phyloP scores from a whole-genome alignment of 2,888 invertebrate genomes.

The Ophion obscuratus region DNA sequence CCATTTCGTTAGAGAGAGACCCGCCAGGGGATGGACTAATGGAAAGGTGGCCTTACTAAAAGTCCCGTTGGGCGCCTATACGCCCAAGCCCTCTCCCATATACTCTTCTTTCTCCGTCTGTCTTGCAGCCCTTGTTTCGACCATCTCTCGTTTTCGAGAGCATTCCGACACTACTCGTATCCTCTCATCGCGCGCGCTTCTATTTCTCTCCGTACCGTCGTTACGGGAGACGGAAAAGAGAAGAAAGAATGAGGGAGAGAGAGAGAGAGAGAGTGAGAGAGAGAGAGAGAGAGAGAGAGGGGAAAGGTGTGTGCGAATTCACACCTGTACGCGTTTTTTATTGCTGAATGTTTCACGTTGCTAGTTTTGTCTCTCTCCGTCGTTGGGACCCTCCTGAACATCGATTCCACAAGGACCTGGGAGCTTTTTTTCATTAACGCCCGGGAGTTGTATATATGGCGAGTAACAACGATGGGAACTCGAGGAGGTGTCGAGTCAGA shows the following conservation, averaged over 20 bases:
- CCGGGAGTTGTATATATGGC: conserved; percentile 28
- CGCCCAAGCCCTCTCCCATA: conserved; percentile 32
- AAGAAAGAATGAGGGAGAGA: no score
- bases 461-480: conserved; percentile 50
- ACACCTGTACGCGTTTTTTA: conserved; percentile 54
- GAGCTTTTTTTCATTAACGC: conserved; percentile 66
- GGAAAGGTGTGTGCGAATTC: conserved; percentile 4
- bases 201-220: conserved; percentile 62
- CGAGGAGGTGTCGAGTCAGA: conserved; percentile 43
- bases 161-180: conserved; percentile 33
- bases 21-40: conserved; percentile 68
- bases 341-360: conserved; percentile 40
- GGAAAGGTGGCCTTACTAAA: conserved; percentile 71
- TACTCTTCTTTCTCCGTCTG: conserved; percentile 37
- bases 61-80: conserved; percentile 68
- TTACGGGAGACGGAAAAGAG: conserved; percentile 28
- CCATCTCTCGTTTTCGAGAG: conserved; percentile 25
- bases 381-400: conserved; percentile 33
- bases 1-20: conserved; percentile 70
- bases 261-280: neutral
- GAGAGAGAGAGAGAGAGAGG: conserved; percentile 2
- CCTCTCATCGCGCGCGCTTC: conserved; percentile 60
- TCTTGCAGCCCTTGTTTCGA: conserved; percentile 36
- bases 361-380: conserved; percentile 15
- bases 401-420: conserved; percentile 67